These are phyloP conservation scores for Enteromius fasciolatus DNA, from an alignment of 2,797 vertebrate genomes.

Conservation along the genomic window DNA sequence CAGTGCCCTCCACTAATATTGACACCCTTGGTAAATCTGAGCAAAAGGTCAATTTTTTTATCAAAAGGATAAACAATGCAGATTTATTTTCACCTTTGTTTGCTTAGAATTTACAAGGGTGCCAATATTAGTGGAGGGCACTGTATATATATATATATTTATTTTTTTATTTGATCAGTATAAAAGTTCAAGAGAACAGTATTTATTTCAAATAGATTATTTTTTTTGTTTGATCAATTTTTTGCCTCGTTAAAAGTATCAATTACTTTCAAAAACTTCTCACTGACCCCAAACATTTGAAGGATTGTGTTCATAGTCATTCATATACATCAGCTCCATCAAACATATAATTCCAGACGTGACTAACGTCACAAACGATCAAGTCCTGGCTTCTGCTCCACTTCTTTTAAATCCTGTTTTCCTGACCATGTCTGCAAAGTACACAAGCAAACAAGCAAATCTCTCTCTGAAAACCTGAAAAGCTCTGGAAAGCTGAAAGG, in stretches of 20 bases:
- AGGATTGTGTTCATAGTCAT: background rate
- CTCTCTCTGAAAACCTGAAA: conserved; percentile 7
- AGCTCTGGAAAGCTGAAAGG: conserved; percentile 6
- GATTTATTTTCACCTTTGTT: no score
- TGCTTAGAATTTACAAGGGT: no score
- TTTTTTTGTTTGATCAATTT: background rate
- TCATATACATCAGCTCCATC: background rate
- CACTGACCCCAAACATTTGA: background rate
- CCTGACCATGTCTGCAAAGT: conserved; percentile 16
- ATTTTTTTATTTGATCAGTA: background rate
- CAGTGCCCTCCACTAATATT: no score
- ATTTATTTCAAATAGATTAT: background rate
- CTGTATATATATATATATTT: no score
- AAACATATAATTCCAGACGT: background rate
- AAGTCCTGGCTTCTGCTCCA: conserved; percentile 10
- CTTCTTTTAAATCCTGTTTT: conserved; percentile 31
- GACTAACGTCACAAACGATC: background rate
- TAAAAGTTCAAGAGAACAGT: background rate
- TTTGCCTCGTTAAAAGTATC: background rate
- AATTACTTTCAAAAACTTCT: background rate
- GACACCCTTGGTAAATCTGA: no score
- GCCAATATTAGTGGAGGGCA: no score
- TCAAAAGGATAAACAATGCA: no score
- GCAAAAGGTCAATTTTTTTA: no score
- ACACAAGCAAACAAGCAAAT: conserved; percentile 24